Conservation (phyloP, 2,888 invertebrate genomes). For the Empis stercorea region DNA sequence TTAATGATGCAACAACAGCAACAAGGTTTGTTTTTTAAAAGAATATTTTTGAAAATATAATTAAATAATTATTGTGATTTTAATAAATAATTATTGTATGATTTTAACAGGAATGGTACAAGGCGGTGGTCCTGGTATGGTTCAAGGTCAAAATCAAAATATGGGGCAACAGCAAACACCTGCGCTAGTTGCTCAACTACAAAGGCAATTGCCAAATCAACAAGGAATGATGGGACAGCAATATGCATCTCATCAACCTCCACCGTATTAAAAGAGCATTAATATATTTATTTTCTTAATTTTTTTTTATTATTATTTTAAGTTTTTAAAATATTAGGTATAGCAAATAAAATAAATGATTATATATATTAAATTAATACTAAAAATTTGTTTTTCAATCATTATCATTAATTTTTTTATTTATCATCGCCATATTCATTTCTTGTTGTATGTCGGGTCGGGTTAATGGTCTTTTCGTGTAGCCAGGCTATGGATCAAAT, state of each 20-base stretch:
- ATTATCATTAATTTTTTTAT: too few species aligned
- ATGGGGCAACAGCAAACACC: conserved; percentile 44
- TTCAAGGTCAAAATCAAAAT: conserved; percentile 29
- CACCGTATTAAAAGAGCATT: conserved; percentile 21
- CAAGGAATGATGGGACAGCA: conserved; percentile 31
- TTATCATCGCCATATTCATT: too few species aligned
- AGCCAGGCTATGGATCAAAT: too few species aligned
- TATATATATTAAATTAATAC: too few species aligned
- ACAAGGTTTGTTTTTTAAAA: background rate
- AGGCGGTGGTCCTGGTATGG: conserved; percentile 23
- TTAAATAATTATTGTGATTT: conserved; percentile 19
- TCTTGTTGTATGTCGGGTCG: too few species aligned
- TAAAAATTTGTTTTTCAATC: too few species aligned
- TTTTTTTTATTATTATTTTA: too few species aligned
- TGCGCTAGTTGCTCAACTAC: conserved; percentile 51
- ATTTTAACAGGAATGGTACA: conserved; percentile 26
- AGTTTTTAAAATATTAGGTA: too few species aligned
- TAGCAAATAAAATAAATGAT: too few species aligned
- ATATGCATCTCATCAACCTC: conserved; percentile 36
- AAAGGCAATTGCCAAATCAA: conserved; percentile 42
- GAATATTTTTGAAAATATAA: conserved; percentile 11
- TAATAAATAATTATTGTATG: conserved; percentile 13
- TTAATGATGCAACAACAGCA: conserved; percentile 46
- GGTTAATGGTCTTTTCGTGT: too few species aligned
- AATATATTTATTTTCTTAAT: background rate